Conservation (phyloP, 2,113 vertebrate genomes). For the Peromyscus polionotus region DNA sequence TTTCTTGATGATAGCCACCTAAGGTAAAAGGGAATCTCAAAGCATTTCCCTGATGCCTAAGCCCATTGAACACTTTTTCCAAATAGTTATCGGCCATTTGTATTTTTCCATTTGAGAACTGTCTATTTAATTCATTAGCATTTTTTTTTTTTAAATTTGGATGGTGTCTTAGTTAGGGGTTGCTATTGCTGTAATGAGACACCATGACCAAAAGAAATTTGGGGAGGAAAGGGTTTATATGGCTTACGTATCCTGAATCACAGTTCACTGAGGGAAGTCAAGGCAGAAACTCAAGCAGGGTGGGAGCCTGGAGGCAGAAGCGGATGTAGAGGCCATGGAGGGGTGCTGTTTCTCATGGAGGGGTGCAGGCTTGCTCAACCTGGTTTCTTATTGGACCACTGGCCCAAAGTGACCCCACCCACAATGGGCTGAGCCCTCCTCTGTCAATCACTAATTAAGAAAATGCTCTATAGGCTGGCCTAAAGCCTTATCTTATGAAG, state of each 20-base stretch:
- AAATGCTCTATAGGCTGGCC: background rate
- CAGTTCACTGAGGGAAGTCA: background rate
- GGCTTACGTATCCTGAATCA: background rate
- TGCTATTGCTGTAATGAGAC: background rate
- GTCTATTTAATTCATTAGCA: background rate
- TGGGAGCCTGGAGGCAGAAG: background rate
- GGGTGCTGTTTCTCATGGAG: background rate
- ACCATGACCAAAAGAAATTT: background rate
- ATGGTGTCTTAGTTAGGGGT: background rate
- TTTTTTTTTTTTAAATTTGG: background rate
- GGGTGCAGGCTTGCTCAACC: background rate
- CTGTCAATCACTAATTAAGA: background rate
- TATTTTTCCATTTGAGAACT: background rate
- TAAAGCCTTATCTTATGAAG: background rate
- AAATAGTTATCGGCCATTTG: background rate
- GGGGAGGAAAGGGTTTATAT: background rate
- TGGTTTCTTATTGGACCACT: background rate
- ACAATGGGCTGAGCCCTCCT: background rate
- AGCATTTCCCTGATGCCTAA: background rate
- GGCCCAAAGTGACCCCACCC: background rate
- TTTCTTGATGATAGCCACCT: background rate
- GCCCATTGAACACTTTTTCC: background rate
- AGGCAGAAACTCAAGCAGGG: background rate
- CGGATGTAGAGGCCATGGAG: background rate
- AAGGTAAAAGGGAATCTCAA: background rate